Evolutionary conservation across 1,140 invertebrate genomes (phyloP), one percentile per base, ranked within the genome.

Genomic region (Drosophila equinoxialis): DNA sequence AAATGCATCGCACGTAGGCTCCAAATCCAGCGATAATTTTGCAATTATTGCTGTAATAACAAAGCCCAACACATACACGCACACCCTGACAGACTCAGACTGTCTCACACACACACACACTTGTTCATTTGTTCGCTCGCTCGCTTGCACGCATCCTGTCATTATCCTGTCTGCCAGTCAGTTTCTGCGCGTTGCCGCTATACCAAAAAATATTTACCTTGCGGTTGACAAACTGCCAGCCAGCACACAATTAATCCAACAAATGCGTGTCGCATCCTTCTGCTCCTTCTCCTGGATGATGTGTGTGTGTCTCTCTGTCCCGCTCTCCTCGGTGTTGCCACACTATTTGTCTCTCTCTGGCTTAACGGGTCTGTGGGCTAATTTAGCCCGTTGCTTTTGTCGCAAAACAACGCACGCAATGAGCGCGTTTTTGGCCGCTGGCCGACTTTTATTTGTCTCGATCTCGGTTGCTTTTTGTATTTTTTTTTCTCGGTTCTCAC

Each of bases 161-260:
- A 86, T 86, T 81, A 81, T 79, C 69, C 69, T 67, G 73, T 70
- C 72, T 72, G 39, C 14, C 60, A 26, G 39, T 59, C 45, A 54
- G 57, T 68, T 51, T 14, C 42, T 33, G 55, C 51, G 14, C 63
- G 20, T 26, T 59, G 70, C 30, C 75, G 75, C 63, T 59, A 62
- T 66, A 54, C 72, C 69, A 67, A 66, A 85, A 90, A 91, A 90
- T 91, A 90, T 91, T 91, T 91, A 91, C 90, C 90, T 91, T 91
- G 85, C 62, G 90, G 85, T 86, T 91, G 90, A 86, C 90, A 91
- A 91, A 91, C 85, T 82, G 85, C 82, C 71, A 91, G 64, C 72
- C 90, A 69, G 76, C 82, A 77, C 74, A 91, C 81, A 91, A 91
- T 85, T 86, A 91, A 91, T 91, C 82, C 90, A 83, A 81, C 75